phyloP scores from a whole-genome alignment of 2,888 invertebrate genomes.

The Campoplex capitator region DNA sequence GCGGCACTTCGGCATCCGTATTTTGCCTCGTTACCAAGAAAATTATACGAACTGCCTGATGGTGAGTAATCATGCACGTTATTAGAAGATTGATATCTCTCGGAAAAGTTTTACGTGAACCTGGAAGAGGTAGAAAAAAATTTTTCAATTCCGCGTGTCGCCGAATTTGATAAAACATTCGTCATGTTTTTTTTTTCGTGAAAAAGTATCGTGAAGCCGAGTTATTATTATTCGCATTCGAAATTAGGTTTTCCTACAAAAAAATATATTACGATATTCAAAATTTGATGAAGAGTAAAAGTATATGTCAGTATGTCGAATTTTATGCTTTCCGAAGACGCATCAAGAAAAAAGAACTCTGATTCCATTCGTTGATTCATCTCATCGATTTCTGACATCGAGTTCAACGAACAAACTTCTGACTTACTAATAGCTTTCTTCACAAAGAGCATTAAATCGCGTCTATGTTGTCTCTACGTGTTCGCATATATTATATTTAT shows the following conservation, averaged over 20 bases:
- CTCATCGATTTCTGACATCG: neutral
- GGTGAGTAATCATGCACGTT: constrained; percentile 88
- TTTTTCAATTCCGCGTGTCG: neutral
- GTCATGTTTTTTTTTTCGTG: neutral
- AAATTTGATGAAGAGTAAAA: neutral
- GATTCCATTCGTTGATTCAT: neutral
- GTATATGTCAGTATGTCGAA: no score
- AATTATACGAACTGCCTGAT: constrained; percentile 96
- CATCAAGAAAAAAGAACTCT: neutral
- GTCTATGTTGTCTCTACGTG: neutral
- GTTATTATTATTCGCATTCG: neutral
- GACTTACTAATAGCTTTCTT: constrained; percentile 17
- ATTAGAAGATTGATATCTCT: neutral
- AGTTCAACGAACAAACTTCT: constrained; percentile 1
- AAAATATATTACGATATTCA: neutral
- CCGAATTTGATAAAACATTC: neutral
- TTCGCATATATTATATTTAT: neutral
- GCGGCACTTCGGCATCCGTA: constrained; percentile 95
- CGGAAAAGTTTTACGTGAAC: neutral
- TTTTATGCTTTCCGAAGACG: neutral
- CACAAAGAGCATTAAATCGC: constrained; percentile 2
- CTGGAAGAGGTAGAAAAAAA: neutral
- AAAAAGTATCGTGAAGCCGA: neutral
- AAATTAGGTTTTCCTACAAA: neutral
- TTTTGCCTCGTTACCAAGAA: constrained; percentile 95